Evolutionary conservation across 2,888 invertebrate genomes (phyloP).

Genomic region (Eupithecia insigniata): DNA sequence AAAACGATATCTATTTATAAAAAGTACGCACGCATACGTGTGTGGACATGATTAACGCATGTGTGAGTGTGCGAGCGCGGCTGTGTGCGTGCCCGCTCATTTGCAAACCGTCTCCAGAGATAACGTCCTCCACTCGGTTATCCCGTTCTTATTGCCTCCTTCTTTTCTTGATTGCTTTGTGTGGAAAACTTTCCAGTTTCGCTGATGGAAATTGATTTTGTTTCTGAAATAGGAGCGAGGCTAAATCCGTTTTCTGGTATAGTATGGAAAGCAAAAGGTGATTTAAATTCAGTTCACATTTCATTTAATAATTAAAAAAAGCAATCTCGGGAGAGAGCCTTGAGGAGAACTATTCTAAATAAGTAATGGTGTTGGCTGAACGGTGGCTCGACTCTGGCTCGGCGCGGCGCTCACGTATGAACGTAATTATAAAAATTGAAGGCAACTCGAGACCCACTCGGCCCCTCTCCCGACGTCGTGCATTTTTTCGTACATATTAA

Average conservation of each 20-base stretch:
- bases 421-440: conserved; percentile 85
- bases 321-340: conserved; percentile 60
- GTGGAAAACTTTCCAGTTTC: conserved; percentile 78
- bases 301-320: conserved; percentile 65
- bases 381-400: conserved; percentile 32
- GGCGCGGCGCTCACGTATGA: conserved; percentile 84
- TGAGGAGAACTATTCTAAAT: conserved; percentile 69
- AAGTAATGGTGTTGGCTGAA: conserved; percentile 64
- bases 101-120: conserved; percentile 84
- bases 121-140: conserved; percentile 82
- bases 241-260: background rate
- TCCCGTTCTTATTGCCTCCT: conserved; percentile 83
- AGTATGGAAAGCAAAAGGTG: conserved; percentile 10
- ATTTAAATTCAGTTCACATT: conserved; percentile 47
- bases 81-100: conserved; percentile 79
- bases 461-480: conserved; percentile 78
- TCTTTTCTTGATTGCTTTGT: conserved; percentile 80
- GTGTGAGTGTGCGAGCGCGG: conserved; percentile 58
- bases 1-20: conserved; percentile 85
- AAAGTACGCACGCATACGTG: conserved; percentile 78
- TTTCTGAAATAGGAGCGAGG: conserved; percentile 68
- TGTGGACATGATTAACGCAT: conserved; percentile 76
- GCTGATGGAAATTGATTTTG: conserved; percentile 77
- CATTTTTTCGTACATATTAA: conserved; percentile 85
- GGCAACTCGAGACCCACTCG: conserved; percentile 76